Evolutionary conservation across 2,113 vertebrate species (phyloP).

Genomic region (Silurus meridionalis): DNA sequence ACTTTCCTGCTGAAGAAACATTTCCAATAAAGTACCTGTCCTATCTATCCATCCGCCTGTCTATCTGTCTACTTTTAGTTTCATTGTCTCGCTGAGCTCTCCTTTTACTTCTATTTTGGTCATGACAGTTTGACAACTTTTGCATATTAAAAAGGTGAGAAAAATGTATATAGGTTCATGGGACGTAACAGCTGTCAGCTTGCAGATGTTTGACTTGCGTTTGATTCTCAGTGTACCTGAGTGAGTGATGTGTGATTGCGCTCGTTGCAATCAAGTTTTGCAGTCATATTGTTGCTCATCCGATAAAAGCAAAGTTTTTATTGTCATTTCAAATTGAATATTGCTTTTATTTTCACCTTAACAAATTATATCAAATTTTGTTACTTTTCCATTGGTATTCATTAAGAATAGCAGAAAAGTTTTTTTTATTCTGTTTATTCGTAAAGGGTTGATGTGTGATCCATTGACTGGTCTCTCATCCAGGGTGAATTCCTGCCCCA

Average conservation of each 20-base stretch:
- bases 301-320: not conserved
- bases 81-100: not conserved
- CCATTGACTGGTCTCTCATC: not conserved
- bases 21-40: not conserved
- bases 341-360: not conserved
- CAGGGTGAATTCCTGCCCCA: not conserved
- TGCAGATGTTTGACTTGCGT: not conserved
- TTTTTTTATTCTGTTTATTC: not conserved
- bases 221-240: not conserved
- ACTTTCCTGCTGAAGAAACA: not conserved
- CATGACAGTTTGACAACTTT: conserved; percentile 10
- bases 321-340: not conserved
- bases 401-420: not conserved
- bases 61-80: not conserved
- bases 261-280: not conserved
- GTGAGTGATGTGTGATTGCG: not conserved
- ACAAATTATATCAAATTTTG: not conserved
- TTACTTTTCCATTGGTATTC: not conserved
- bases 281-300: not conserved
- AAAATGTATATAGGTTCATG: not conserved
- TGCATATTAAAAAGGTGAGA: not conserved
- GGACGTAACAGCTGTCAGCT: conserved; percentile 8
- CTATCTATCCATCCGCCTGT: not conserved
- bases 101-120: conserved; percentile 14
- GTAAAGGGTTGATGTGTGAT: not conserved